Base-by-base conservation (phyloP, 23 tunicate genomes). In the Styela clava region DNA sequence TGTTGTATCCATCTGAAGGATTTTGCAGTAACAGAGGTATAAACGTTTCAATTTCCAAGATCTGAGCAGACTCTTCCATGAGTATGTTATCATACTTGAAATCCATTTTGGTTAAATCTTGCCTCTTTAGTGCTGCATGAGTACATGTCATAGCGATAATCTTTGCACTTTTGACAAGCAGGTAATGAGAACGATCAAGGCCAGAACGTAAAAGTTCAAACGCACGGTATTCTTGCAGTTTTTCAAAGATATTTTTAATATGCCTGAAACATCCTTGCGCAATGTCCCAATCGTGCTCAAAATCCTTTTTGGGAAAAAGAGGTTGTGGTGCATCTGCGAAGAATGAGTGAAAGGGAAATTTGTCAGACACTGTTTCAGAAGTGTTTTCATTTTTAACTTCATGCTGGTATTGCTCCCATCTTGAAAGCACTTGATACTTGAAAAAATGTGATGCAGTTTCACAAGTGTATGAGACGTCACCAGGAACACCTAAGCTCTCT, bases 71-170 rank as follows among this genome's bases (percentile, higher is more conserved):
- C 70, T 96, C 99, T 77, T 96, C 99, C 99, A 96, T 96, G 31
- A 96, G 68, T 26, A 95, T 95, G 81, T 95, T 95, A 83, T 95
- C 99, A 68, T 89, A 95, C 79, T 90, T 86, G 84, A 96, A 96
- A 29, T 88, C 99, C 21, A 91, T 69, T 63, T 96, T 87, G 63
- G 89, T 86, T 22, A 96, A 83, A 69, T 96, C 99, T 72, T 86
- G 88, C 70, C 99, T 81, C 74, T 91, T 96, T 1, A 96, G 82
- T 27, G 99, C 99, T 74, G 99, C 99, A 82, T 96, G 99, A 24
- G 99, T 96, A 74, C 99, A 96, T 31, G 99, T 96, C 99, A 96
- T 96, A 52, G 99, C 99, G 56, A 96, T 96, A 32, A 96, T 96
- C 85, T 96, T 96, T 21, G 99, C 99, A 64, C 96, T 93, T 78